Conservation (phyloP, 2,888 invertebrate genomes). For the Subacronicta megacephala region DNA sequence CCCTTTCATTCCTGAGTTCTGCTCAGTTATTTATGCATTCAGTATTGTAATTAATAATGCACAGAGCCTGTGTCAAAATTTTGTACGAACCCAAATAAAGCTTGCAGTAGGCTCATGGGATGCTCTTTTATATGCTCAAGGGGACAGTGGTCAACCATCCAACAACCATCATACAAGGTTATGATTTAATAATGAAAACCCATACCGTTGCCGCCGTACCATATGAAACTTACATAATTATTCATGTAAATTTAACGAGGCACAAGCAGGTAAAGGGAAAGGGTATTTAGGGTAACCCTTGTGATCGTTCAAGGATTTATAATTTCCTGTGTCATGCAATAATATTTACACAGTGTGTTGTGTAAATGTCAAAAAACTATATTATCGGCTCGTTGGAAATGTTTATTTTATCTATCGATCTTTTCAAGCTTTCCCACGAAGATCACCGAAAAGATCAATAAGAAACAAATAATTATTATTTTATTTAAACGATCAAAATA, state of each 20-base stretch:
- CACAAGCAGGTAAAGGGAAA: background rate
- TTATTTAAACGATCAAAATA: too few species aligned
- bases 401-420: too few species aligned
- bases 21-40: slow-evolving; percentile 14
- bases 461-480: too few species aligned
- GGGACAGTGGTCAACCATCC: slow-evolving; percentile 18
- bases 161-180: slow-evolving; percentile 22
- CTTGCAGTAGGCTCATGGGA: background rate
- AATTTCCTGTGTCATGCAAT: background rate
- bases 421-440: too few species aligned
- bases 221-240: background rate
- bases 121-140: slow-evolving; percentile 8
- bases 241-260: background rate
- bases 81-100: background rate
- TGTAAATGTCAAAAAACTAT: too few species aligned
- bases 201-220: background rate
- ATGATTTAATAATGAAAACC: slow-evolving; percentile 19
- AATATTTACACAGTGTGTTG: too few species aligned
- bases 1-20: too few species aligned
- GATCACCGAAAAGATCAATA: too few species aligned
- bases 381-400: too few species aligned
- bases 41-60: slow-evolving; percentile 4
- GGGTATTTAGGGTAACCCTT: background rate
- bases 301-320: background rate
- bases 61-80: background rate